Conservation (phyloP, 2,797 vertebrate species). For the Neosilurus hyrtlii region DNA sequence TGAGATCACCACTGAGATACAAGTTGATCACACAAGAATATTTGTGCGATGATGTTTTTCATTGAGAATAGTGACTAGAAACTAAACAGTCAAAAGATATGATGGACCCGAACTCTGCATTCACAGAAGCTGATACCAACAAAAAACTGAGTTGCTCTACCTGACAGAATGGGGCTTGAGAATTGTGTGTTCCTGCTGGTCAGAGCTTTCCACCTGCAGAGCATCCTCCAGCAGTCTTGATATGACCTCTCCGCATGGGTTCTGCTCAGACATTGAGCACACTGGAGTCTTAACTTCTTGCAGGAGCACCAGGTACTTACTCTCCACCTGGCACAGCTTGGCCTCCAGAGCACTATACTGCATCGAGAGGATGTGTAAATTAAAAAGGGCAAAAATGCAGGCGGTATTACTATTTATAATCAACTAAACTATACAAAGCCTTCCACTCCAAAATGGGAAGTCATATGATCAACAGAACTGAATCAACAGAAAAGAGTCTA, state of each 20-base stretch:
- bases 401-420: not conserved
- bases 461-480: not conserved
- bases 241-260: constrained; percentile 81
- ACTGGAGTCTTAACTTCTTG: constrained; percentile 91
- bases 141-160: constrained; percentile 61
- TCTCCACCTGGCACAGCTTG: constrained; percentile 95
- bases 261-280: constrained; percentile 85
- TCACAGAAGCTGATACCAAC: not conserved
- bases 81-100: not conserved
- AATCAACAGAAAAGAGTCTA: not conserved
- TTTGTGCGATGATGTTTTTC: not conserved
- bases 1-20: not conserved
- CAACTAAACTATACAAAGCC: not conserved
- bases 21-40: not conserved
- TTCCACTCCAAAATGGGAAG: constrained; percentile 13
- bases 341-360: constrained; percentile 90
- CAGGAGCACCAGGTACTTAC: constrained; percentile 92
- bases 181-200: constrained; percentile 81
- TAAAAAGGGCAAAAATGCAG: not conserved
- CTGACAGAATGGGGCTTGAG: constrained; percentile 89
- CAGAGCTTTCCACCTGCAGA: constrained; percentile 81
- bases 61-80: not conserved
- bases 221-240: constrained; percentile 91
- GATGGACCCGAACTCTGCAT: not conserved
- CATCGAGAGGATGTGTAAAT: not conserved